Base-by-base conservation (phyloP, 2,888 invertebrate genomes). In the Eupithecia exiguata region DNA sequence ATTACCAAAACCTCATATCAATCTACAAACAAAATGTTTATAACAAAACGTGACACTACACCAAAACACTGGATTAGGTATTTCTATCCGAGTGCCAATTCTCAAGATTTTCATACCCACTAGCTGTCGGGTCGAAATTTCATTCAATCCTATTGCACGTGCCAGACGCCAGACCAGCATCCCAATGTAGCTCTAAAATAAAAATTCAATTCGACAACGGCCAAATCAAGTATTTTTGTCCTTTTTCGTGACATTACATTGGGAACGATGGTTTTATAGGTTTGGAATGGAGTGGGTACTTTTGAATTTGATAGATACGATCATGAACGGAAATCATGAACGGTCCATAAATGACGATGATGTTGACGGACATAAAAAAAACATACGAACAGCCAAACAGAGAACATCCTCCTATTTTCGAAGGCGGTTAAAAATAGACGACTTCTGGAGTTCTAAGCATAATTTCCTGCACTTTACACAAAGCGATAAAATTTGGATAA, bases 91-190 rank as follows among this genome's bases (percentile, higher is more conserved):
- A 21, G 35, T 38, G 65, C 30, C 65, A 25, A 38, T 66, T 66
- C 66, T 66, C 63, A 43, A 66, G 66, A 66, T 66, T 66, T 66
- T 66, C 62, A 66, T 66, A 36, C 21, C 66, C 40, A 66, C 21
- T 38, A 14, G 66, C 40, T 43, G 65, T 65, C 69, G 72, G 71
- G 40, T 70, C 81, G 75, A 81, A 86, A 86, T 86, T 86, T 83
- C 82, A 85, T 85, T 85, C 82, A 72, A 69, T 70, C 77, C 82
- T 80, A 82, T 83, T 80, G 78, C 77, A 83, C 81, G 81, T 80
- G 78, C 81, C 78, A 79, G 79, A 78, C 79, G 77, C 81, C 78
- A 74, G 78, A 77, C 71, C 75, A 66, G 83, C 79, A 83, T 86
- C 83, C 78, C 79, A 81, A 73, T 62, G 74, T 74, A 68, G 74